These are phyloP conservation scores for Scaptomyza hsui DNA, from an alignment of 1,140 invertebrate species.

Conservation along the genomic window DNA sequence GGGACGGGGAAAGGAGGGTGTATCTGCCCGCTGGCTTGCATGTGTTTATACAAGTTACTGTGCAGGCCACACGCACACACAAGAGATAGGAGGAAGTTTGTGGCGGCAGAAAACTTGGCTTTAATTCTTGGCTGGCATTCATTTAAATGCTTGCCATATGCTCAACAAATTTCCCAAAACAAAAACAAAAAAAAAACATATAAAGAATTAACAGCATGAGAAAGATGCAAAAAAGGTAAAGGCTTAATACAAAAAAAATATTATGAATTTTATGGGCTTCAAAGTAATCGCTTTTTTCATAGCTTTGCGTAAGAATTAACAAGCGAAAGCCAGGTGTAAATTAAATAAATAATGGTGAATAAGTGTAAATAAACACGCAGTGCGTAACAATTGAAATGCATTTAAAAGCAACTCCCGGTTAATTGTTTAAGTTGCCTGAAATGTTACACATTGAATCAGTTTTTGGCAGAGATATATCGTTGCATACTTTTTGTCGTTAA, in stretches of 20 bases:
- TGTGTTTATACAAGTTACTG: constrained; percentile 66
- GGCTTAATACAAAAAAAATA: too few species aligned
- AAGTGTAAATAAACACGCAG: neutral
- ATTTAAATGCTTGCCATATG: constrained; percentile 8
- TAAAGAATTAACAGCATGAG: too few species aligned
- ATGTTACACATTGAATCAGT: too few species aligned
- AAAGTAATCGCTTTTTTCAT: too few species aligned
- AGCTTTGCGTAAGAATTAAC: neutral
- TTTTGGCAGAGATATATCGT: too few species aligned
- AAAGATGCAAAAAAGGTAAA: too few species aligned
- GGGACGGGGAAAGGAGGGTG: too few species aligned
- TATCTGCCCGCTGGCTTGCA: constrained; percentile 50
- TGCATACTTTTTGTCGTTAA: too few species aligned
- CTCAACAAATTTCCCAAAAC: neutral
- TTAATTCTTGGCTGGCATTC: neutral
- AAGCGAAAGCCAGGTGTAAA: neutral
- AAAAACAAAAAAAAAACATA: too few species aligned
- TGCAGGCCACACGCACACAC: constrained; percentile 15
- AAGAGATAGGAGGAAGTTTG: neutral
- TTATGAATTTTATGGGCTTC: too few species aligned
- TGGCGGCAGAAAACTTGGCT: constrained; percentile 4
- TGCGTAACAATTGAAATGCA: neutral
- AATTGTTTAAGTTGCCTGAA: too few species aligned
- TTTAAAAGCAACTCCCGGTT: neutral
- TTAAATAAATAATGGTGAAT: neutral